These are phyloP conservation scores for Rhynchopsitta pachyrhyncha DNA, from an alignment of 2,113 vertebrate genomes.

Conservation along the genomic window DNA sequence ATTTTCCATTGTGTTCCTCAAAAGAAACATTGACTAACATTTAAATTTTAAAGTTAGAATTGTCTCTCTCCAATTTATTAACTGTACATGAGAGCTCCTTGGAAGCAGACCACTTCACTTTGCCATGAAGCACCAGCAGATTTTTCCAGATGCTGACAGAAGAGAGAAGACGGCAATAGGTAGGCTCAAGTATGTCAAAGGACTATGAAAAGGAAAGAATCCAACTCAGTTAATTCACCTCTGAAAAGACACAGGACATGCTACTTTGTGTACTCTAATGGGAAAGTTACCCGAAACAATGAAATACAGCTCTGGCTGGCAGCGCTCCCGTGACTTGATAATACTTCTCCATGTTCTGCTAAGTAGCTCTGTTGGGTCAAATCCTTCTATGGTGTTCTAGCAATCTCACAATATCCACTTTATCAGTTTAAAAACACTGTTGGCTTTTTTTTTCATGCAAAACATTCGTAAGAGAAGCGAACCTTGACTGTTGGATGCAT, in stretches of 20 bases:
- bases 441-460: background rate
- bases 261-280: background rate
- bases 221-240: background rate
- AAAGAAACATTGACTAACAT: background rate
- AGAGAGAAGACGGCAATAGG: background rate
- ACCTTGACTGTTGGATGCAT: background rate
- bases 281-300: background rate
- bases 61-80: background rate
- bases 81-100: background rate
- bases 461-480: background rate
- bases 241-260: background rate
- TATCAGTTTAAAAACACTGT: background rate
- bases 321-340: background rate
- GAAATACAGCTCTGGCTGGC: background rate
- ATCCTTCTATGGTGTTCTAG: background rate
- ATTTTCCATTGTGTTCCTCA: conserved; percentile 3
- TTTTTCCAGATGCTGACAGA: background rate
- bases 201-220: background rate
- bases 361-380: background rate
- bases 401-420: background rate
- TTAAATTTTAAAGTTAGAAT: background rate
- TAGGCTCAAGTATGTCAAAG: background rate
- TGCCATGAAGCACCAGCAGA: fast-evolving
- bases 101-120: background rate
- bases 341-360: background rate